phyloP scores from a whole-genome alignment of 1,140 invertebrate species.

The Odontomachus brunneus region DNA sequence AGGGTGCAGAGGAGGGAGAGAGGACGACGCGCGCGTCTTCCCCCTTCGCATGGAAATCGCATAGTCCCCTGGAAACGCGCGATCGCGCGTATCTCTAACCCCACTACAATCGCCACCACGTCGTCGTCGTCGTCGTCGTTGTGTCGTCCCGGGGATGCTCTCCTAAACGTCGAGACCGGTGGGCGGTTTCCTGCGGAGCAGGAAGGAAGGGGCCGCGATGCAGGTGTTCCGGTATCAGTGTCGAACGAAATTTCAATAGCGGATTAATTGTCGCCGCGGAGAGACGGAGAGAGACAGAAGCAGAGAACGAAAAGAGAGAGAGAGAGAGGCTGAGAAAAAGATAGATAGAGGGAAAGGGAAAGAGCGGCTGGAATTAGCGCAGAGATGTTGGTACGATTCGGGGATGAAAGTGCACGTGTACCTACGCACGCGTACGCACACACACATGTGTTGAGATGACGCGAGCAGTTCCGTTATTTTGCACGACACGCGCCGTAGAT shows the following conservation, averaged over 20 bases:
- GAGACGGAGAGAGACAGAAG: background rate
- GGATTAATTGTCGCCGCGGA: constrained; percentile 22
- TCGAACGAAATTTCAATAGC: constrained; percentile 16
- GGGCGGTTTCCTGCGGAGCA: constrained; percentile 22
- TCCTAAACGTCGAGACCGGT: constrained; percentile 21
- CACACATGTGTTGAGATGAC: background rate
- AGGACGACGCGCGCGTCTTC: constrained; percentile 34
- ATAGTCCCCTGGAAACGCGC: background rate
- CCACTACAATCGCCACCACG: background rate
- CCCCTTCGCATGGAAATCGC: constrained; percentile 15
- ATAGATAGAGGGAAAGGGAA: background rate
- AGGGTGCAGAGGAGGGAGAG: background rate
- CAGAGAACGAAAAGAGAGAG: no score
- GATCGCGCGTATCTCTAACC: background rate
- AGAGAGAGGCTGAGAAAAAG: background rate
- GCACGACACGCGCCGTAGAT: constrained; percentile 33
- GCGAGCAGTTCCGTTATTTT: background rate
- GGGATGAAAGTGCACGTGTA: background rate
- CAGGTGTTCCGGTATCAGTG: constrained; percentile 30
- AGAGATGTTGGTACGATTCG: no score
- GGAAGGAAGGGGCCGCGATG: background rate
- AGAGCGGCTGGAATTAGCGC: background rate
- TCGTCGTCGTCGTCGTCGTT: no score
- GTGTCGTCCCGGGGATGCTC: background rate
- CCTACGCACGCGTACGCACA: no score